phyloP scores from a whole-genome alignment of 1,140 invertebrate genomes.

The Phenacoccus solenopsis region DNA sequence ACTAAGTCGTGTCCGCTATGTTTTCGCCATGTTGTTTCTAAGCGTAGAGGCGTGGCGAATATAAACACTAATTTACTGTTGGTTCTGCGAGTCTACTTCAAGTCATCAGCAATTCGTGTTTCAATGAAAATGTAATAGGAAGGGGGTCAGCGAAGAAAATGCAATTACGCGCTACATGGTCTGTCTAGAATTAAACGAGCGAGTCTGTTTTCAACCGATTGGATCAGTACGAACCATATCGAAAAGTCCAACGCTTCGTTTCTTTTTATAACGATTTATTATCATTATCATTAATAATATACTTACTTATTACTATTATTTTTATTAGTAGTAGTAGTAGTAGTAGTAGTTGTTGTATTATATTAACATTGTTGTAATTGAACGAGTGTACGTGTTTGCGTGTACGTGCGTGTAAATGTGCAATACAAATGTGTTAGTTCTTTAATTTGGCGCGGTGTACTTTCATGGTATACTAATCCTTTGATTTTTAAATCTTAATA shows the following conservation, averaged over 20 bases:
- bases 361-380: no score
- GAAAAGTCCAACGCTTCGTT: constrained; percentile 13
- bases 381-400: no score
- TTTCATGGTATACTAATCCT: no score
- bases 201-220: constrained; percentile 12
- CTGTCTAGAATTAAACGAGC: constrained; percentile 15
- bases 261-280: constrained; percentile 7
- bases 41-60: constrained; percentile 7
- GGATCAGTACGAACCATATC: constrained; percentile 9
- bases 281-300: not conserved
- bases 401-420: no score
- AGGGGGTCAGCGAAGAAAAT: constrained; percentile 8
- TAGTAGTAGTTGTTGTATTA: no score
- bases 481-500: no score
- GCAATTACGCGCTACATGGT: constrained; percentile 13
- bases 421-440: no score
- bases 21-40: constrained; percentile 6
- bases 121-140: not conserved
- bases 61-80: not conserved
- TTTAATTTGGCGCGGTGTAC: no score
- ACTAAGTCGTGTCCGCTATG: not conserved
- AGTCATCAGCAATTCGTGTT: no score
- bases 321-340: no score
- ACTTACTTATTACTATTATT: no score
- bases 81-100: not conserved